Conservation (phyloP, 2,113 vertebrate genomes). For the Cephalopholis sonnerati region DNA sequence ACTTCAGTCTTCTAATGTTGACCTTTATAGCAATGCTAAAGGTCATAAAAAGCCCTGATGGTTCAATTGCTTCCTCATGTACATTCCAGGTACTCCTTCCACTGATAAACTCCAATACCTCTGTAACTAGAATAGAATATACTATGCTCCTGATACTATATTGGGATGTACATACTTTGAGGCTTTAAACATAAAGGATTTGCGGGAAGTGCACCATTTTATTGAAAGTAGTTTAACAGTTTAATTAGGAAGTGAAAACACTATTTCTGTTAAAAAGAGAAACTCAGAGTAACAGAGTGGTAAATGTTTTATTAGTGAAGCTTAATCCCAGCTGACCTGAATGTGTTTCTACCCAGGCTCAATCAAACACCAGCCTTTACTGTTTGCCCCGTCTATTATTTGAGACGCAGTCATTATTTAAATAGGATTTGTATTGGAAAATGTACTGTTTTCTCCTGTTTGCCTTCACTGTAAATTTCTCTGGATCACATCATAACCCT, state of each 20-base stretch:
- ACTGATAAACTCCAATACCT: too few relatives aligned
- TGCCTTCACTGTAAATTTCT: background rate
- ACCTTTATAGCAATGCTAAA: too few relatives aligned
- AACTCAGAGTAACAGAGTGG: background rate
- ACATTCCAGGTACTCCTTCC: too few relatives aligned
- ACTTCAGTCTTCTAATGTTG: too few relatives aligned
- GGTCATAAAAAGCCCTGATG: too few relatives aligned
- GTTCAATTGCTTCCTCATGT: too few relatives aligned
- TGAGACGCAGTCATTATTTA: background rate
- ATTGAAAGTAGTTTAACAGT: background rate
- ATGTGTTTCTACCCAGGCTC: background rate
- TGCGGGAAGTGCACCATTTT: background rate
- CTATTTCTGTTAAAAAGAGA: background rate
- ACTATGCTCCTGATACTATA: background rate
- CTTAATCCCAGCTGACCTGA: background rate
- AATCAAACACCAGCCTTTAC: background rate
- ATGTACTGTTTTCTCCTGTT: background rate
- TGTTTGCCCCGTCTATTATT: background rate
- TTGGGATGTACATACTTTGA: too few relatives aligned
- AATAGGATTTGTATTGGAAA: background rate
- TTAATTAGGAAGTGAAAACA: too few relatives aligned
- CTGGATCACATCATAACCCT: slow-evolving; percentile 3
- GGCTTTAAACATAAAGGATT: too few relatives aligned
- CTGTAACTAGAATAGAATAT: too few relatives aligned
- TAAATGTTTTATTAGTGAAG: background rate